Conservation (phyloP, 2,797 vertebrate species). For the Apodemus agrarius region DNA sequence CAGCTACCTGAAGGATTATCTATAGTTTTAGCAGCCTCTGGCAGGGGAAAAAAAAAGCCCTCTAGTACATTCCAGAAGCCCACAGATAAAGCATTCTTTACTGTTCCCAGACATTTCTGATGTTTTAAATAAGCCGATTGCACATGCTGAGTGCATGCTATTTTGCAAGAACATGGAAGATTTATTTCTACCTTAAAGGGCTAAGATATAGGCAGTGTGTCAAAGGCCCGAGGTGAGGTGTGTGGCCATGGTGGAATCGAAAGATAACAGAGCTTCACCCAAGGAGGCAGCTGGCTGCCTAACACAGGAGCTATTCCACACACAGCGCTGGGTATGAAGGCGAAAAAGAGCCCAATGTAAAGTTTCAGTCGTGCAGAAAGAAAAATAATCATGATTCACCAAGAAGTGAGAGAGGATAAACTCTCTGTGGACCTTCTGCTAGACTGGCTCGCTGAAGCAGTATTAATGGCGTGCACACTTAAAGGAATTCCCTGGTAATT, state of each 20-base stretch:
- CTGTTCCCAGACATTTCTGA: conserved; percentile 18
- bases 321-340: neutral
- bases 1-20: conserved; percentile 37
- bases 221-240: conserved; percentile 8
- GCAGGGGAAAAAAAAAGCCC: conserved; percentile 13
- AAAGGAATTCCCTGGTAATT: conserved; percentile 54
- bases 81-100: conserved; percentile 4
- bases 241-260: neutral
- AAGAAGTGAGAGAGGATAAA: neutral
- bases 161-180: conserved; percentile 59
- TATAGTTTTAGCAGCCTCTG: conserved; percentile 32
- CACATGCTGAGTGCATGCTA: conserved; percentile 3
- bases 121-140: conserved; percentile 53
- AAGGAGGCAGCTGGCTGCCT: neutral
- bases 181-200: conserved; percentile 57
- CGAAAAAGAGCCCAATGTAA: neutral
- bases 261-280: conserved; percentile 33
- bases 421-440: conserved; percentile 19
- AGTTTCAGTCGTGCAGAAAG: conserved; percentile 22
- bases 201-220: conserved; percentile 19
- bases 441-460: conserved; percentile 27
- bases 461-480: conserved; percentile 46
- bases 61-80: conserved; percentile 38
- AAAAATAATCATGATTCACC: conserved; percentile 49
- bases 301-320: neutral